These are phyloP conservation scores for Epinotia bilunana DNA, from an alignment of 2,888 invertebrate species.

Conservation along the genomic window DNA sequence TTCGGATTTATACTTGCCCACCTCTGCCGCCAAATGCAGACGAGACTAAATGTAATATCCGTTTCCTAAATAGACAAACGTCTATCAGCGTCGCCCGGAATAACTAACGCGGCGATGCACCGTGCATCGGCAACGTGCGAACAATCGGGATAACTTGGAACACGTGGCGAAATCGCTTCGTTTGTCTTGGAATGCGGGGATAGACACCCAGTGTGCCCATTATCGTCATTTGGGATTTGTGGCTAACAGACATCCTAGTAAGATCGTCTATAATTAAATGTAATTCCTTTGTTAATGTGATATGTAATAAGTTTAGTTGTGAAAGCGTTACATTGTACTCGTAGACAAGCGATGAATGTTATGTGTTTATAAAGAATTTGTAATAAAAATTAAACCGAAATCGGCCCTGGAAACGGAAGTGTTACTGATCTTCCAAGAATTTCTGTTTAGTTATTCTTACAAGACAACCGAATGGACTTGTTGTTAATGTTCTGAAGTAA, in stretches of 20 bases:
- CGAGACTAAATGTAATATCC: slow-evolving; percentile 83
- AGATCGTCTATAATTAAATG: background rate
- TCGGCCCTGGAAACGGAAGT: slow-evolving; percentile 2
- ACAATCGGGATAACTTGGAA: slow-evolving; percentile 52
- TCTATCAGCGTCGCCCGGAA: slow-evolving; percentile 81
- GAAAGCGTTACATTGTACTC: no score
- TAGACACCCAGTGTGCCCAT: slow-evolving; percentile 7
- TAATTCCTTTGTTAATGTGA: no score
- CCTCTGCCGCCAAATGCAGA: slow-evolving; percentile 83
- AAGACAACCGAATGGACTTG: slow-evolving; percentile 7
- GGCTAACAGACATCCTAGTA: slow-evolving; percentile 1
- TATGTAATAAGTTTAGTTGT: no score
- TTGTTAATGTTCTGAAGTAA: slow-evolving; percentile 22
- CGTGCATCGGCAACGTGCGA: slow-evolving; percentile 54
- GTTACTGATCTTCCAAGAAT: slow-evolving; percentile 7
- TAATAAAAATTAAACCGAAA: background rate
- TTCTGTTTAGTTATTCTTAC: slow-evolving; percentile 9
- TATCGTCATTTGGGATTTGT: slow-evolving; percentile 13
- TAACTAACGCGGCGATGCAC: slow-evolving; percentile 80
- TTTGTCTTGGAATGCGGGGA: slow-evolving; percentile 27
- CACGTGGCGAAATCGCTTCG: slow-evolving; percentile 35
- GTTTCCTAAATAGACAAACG: slow-evolving; percentile 85
- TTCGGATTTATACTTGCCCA: slow-evolving; percentile 80
- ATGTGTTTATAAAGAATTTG: background rate
- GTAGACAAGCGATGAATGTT: no score